phyloP scores from a whole-genome alignment of 2,797 vertebrate genomes.

The Myioborus melanocephalus region DNA sequence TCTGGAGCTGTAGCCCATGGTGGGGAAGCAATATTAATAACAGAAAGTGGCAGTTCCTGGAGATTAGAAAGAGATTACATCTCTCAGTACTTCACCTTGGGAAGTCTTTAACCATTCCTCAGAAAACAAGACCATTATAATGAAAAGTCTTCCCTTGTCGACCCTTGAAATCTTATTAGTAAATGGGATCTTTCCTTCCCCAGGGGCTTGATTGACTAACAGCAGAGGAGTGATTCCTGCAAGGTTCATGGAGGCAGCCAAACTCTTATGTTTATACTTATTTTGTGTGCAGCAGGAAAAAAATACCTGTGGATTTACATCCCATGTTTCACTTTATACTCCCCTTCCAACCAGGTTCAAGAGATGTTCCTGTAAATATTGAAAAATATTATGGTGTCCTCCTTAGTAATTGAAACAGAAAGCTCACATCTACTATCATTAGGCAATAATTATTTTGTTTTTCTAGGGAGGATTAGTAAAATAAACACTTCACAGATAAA shows the following conservation, averaged over 20 bases:
- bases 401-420: slow-evolving; percentile 44
- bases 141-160: slow-evolving; percentile 37
- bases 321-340: neutral
- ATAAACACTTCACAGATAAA: slow-evolving; percentile 59
- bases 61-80: slow-evolving; percentile 47
- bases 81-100: slow-evolving; percentile 33
- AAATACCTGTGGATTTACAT: neutral
- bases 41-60: neutral
- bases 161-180: slow-evolving; percentile 55
- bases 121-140: slow-evolving; percentile 37
- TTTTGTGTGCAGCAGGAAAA: neutral
- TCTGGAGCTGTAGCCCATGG: neutral
- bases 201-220: neutral
- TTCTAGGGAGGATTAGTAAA: slow-evolving; percentile 28
- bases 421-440: slow-evolving; percentile 50
- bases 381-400: neutral
- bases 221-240: neutral
- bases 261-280: neutral
- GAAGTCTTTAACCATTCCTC: slow-evolving; percentile 36
- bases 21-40: slow-evolving; percentile 27
- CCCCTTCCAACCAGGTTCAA: neutral
- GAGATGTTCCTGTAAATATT: neutral
- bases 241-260: neutral
- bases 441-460: slow-evolving; percentile 68
- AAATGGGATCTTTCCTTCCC: slow-evolving; percentile 32